phyloP scores from a whole-genome alignment of 2,888 invertebrate genomes.

The Plusia festucae region DNA sequence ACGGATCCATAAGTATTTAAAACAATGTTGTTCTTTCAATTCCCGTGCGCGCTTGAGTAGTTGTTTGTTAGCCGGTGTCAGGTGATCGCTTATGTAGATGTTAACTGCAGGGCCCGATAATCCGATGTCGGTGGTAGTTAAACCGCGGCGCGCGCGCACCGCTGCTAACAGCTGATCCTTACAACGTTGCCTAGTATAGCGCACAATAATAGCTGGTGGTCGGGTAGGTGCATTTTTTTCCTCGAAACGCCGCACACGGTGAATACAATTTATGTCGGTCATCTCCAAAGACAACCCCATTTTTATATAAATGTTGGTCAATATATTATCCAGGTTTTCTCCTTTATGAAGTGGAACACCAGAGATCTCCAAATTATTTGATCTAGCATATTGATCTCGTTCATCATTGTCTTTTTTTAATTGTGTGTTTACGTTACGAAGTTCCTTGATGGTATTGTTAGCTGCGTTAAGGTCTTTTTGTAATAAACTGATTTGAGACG shows the following conservation, averaged over 20 bases:
- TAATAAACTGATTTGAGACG: not conserved
- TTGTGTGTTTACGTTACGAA: not conserved
- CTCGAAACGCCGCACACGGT: slow-evolving; percentile 32
- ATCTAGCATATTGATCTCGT: not conserved
- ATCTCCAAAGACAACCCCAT: not conserved
- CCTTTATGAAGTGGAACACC: not conserved
- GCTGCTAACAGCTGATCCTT: slow-evolving; percentile 38
- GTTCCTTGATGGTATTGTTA: not conserved
- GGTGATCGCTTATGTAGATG: slow-evolving; percentile 37
- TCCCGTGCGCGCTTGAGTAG: slow-evolving; percentile 8
- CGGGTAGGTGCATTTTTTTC: slow-evolving; percentile 8
- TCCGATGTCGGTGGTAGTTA: slow-evolving; percentile 33
- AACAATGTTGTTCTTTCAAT: slow-evolving; percentile 12
- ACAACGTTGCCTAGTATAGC: slow-evolving; percentile 5
- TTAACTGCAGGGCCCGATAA: slow-evolving; percentile 25
- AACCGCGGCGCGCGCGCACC: slow-evolving; percentile 31
- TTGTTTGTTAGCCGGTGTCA: slow-evolving; percentile 41
- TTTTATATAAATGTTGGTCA: not conserved
- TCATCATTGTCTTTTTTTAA: not conserved
- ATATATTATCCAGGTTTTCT: slow-evolving; percentile 1
- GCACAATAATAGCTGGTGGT: slow-evolving; percentile 9
- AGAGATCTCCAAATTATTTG: slow-evolving; percentile 3
- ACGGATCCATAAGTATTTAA: not conserved
- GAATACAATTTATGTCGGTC: slow-evolving; percentile 24
- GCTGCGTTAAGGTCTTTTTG: not conserved